These are phyloP conservation scores for Ectemnius lituratus DNA, from an alignment of 2,888 invertebrate genomes.

Conservation along the genomic window DNA sequence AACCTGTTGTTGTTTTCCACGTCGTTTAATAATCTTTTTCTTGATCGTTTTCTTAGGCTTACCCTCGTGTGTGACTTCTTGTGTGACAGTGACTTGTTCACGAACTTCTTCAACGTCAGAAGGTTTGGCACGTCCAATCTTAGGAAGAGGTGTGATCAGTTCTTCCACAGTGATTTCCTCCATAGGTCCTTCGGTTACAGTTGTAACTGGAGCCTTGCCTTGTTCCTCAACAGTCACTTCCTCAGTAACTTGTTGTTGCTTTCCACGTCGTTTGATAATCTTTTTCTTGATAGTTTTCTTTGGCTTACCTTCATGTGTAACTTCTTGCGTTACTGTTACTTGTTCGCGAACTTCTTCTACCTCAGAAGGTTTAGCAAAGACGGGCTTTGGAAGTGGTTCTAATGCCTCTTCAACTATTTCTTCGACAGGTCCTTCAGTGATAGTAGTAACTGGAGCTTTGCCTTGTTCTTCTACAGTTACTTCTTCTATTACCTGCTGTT, in stretches of 20 bases:
- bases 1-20: conserved; percentile 50
- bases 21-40: background rate
- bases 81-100: conserved; percentile 63
- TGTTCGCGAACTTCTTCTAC: conserved; percentile 67
- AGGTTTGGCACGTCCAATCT: background rate
- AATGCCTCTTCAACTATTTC: conserved; percentile 63
- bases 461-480: conserved; percentile 66
- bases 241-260: conserved; percentile 75
- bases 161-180: conserved; percentile 55
- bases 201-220: conserved; percentile 51
- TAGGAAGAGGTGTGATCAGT: conserved; percentile 10
- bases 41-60: conserved; percentile 24
- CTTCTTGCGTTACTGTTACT: conserved; percentile 66
- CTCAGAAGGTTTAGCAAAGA: conserved; percentile 68
- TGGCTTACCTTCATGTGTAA: conserved; percentile 60
- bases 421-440: conserved; percentile 68
- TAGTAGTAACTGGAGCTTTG: conserved; percentile 50
- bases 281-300: conserved; percentile 72
- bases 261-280: conserved; percentile 74
- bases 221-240: conserved; percentile 62
- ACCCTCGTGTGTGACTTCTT: conserved; percentile 63
- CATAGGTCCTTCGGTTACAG: conserved; percentile 62
- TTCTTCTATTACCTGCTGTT: conserved; percentile 56
- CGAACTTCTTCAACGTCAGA: conserved; percentile 73
- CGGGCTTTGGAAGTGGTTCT: conserved; percentile 55